Conservation (phyloP, 2,113 vertebrate genomes). For the Eulemur macaco region DNA sequence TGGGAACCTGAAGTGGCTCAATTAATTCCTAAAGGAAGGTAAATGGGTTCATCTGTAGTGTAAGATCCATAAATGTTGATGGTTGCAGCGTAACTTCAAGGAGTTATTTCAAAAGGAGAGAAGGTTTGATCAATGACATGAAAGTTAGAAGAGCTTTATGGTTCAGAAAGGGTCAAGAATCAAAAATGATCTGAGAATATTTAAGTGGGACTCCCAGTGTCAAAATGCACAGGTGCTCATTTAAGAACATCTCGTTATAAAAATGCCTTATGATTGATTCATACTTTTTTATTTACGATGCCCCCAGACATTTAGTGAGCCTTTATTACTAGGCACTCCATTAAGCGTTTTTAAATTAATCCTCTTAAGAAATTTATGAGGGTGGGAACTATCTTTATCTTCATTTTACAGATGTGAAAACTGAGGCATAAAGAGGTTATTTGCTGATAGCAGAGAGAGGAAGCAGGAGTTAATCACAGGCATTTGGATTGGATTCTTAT, state of each 20-base stretch:
- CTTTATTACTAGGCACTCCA: neutral
- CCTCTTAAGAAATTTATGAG: constrained; percentile 42
- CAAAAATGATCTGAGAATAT: neutral
- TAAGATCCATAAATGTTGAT: neutral
- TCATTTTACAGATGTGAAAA: constrained; percentile 64
- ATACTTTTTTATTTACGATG: neutral
- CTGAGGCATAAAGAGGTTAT: constrained; percentile 36
- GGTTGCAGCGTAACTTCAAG: neutral
- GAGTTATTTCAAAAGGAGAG: constrained; percentile 34
- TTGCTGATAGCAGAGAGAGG: neutral
- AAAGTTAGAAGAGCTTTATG: constrained; percentile 32
- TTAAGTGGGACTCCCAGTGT: neutral
- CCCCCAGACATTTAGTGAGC: neutral
- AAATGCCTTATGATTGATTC: neutral
- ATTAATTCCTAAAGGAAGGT: neutral
- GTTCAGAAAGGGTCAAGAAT: constrained; percentile 2
- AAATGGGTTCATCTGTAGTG: neutral
- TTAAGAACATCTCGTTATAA: neutral
- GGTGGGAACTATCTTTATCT: constrained; percentile 17
- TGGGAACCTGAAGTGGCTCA: neutral
- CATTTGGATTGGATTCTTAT: neutral
- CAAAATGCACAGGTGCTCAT: neutral
- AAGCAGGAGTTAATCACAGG: neutral
- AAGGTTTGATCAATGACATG: neutral
- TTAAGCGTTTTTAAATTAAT: constrained; percentile 39